Evolutionary conservation across 2,797 vertebrate genomes (phyloP).

Genomic region (Lates japonicus): DNA sequence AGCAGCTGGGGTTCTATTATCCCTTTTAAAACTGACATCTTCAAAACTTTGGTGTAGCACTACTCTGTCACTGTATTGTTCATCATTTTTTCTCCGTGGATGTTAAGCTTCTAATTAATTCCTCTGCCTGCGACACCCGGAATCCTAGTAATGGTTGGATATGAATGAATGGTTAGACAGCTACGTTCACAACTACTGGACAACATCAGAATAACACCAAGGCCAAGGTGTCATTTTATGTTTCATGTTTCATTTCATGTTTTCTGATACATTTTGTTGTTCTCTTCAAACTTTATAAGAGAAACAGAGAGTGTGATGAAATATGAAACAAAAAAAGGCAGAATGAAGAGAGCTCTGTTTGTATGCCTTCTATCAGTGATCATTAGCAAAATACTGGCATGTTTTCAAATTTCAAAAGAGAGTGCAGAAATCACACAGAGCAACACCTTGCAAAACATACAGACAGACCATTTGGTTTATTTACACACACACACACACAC

Average conservation of each 20-base stretch:
- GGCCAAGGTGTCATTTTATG: too few species aligned
- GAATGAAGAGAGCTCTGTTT: conserved; percentile 6
- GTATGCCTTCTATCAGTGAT: conserved; percentile 29
- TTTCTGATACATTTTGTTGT: background rate
- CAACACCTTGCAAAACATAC: conserved; percentile 53
- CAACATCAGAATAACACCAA: background rate
- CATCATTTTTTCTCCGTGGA: too few species aligned
- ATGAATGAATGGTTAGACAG: too few species aligned
- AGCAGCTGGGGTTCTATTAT: too few species aligned
- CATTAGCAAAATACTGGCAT: conserved; percentile 34
- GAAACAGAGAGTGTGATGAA: background rate
- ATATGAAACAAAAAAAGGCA: conserved; percentile 14
- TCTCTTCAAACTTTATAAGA: background rate
- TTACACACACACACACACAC: conserved; percentile 36
- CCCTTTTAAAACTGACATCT: too few species aligned
- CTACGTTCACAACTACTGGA: background rate
- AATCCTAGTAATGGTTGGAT: too few species aligned
- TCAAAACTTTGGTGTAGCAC: too few species aligned
- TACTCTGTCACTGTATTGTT: too few species aligned
- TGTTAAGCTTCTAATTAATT: too few species aligned
- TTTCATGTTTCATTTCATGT: too few species aligned
- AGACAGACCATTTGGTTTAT: conserved; percentile 52
- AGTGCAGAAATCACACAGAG: conserved; percentile 48
- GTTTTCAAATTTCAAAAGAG: conserved; percentile 44
- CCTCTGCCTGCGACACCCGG: too few species aligned